These are phyloP conservation scores for Drosophila anomalipes DNA, from an alignment of 2,888 invertebrate species.

Conservation along the genomic window DNA sequence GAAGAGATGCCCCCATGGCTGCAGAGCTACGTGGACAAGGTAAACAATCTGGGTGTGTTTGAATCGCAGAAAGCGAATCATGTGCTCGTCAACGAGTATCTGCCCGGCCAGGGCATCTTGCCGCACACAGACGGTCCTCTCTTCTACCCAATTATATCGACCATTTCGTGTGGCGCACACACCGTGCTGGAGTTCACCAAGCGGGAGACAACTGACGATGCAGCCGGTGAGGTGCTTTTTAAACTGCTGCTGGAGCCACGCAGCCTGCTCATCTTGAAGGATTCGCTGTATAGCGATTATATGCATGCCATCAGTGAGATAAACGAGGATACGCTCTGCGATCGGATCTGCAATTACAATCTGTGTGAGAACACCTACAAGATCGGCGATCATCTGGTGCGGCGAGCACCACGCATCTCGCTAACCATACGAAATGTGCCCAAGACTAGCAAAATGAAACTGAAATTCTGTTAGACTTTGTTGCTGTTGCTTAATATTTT, in stretches of 20 bases:
- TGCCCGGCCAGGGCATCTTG: conserved; percentile 97
- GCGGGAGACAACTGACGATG: conserved; percentile 49
- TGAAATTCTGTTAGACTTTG: conserved; percentile 86
- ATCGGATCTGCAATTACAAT: conserved; percentile 88
- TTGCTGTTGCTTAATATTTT: conserved; percentile 25
- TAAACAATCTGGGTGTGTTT: conserved; percentile 88
- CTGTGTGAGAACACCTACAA: conserved; percentile 87
- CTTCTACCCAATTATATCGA: conserved; percentile 96
- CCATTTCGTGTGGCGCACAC: conserved; percentile 96
- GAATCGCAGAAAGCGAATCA: conserved; percentile 93
- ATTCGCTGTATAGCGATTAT: conserved; percentile 92
- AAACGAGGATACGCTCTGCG: conserved; percentile 88
- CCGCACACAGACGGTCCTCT: conserved; percentile 98
- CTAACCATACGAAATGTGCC: conserved; percentile 97
- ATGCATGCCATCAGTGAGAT: conserved; percentile 94
- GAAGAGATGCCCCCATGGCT: conserved; percentile 96
- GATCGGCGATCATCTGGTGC: conserved; percentile 88
- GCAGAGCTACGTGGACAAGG: conserved; percentile 89
- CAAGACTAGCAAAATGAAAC: conserved; percentile 91
- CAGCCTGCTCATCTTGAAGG: conserved; percentile 94
- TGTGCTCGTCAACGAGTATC: conserved; percentile 97
- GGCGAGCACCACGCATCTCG: conserved; percentile 92
- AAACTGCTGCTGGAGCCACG: conserved; percentile 94
- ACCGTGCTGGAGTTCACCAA: conserved; percentile 92
- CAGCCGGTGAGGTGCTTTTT: conserved; percentile 86